These are phyloP conservation scores for Clinocottus analis DNA, from an alignment of 2,113 vertebrate genomes.

Conservation along the genomic window DNA sequence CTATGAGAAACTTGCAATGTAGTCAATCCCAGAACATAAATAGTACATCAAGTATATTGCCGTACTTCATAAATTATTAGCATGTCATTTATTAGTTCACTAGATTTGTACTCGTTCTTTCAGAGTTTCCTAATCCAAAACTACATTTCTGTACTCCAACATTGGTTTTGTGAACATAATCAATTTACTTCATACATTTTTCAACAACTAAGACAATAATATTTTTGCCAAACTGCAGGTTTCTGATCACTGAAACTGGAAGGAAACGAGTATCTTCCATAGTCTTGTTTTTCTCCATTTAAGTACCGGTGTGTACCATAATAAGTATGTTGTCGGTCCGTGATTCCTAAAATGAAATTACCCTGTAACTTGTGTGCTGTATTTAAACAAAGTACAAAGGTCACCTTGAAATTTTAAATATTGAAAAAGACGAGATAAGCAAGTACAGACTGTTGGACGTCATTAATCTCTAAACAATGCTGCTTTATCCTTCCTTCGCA, in stretches of 20 bases:
- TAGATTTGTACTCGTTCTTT: no score
- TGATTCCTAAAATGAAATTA: background rate
- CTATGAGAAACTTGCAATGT: background rate
- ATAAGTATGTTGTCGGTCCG: background rate
- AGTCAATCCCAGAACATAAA: constrained; percentile 5
- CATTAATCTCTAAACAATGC: constrained; percentile 1
- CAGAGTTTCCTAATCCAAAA: background rate
- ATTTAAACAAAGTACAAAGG: background rate
- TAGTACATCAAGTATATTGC: background rate
- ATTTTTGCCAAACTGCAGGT: background rate
- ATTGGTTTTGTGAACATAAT: background rate
- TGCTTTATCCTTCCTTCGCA: background rate
- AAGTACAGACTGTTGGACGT: background rate
- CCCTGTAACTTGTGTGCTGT: background rate
- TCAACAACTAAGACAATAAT: background rate
- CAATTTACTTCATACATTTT: background rate
- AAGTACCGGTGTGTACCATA: background rate
- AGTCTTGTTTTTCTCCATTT: background rate
- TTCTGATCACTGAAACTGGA: background rate
- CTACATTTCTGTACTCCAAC: background rate
- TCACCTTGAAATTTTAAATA: background rate
- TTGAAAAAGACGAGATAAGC: background rate
- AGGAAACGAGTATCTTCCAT: background rate
- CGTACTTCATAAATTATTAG: background rate
- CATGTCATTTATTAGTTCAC: no score